These are phyloP conservation scores for Araneus ventricosus DNA, from an alignment of 1,140 invertebrate species.

Conservation along the genomic window DNA sequence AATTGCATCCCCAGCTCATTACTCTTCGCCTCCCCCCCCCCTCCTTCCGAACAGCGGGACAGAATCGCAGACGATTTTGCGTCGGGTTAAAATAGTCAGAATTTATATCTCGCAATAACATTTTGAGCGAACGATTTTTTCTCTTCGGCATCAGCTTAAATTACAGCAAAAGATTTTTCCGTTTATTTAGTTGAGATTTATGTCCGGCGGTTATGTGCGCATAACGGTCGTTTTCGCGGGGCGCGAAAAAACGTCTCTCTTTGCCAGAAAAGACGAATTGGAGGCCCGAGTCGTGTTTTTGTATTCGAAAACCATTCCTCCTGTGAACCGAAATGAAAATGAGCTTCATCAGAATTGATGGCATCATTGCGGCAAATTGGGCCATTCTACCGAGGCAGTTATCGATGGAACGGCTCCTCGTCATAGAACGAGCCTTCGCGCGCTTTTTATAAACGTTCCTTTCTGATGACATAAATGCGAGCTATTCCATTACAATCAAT, in stretches of 20 bases:
- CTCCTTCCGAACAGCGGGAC: background rate
- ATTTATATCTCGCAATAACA: conserved; percentile 42
- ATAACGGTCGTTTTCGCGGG: background rate
- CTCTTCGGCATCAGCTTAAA: background rate
- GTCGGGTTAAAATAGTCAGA: conserved; percentile 14
- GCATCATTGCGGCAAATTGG: background rate
- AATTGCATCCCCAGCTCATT: background rate
- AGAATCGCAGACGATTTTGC: conserved; percentile 3
- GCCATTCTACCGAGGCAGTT: background rate
- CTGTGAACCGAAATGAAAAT: background rate
- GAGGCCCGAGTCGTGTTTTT: background rate
- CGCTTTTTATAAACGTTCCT: no score
- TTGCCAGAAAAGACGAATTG: background rate
- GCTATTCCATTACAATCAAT: no score
- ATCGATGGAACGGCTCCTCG: background rate
- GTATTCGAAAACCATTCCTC: background rate
- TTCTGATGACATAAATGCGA: no score
- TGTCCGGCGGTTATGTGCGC: background rate
- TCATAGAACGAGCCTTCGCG: background rate
- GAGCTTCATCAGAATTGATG: background rate
- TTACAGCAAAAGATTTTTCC: background rate
- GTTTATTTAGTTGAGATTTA: conserved; percentile 34
- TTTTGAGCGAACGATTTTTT: background rate
- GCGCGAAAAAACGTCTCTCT: background rate
- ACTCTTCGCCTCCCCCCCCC: background rate